A percentile compares a stretch with the other conserved stretches of the same genome.
phyloP scores from a whole-genome alignment of 2,888 invertebrate genomes.

The Leptogaster cylindrica region DNA sequence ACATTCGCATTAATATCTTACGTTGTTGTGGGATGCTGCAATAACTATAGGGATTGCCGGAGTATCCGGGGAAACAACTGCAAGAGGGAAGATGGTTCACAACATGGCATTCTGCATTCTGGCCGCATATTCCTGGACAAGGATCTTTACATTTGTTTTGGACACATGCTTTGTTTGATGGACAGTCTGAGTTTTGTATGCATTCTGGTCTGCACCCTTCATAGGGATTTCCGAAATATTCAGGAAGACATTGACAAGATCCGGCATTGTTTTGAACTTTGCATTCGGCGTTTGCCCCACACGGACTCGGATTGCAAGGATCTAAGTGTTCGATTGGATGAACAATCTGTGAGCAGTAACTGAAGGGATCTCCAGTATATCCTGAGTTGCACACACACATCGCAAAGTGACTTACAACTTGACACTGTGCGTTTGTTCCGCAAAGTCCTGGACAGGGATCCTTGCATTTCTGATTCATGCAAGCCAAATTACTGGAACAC shows the following conservation, averaged over 20 bases:
- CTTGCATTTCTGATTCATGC: slow-evolving; percentile 75
- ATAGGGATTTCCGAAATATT: slow-evolving; percentile 79
- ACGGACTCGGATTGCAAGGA: slow-evolving; percentile 80
- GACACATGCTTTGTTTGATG: slow-evolving; percentile 73
- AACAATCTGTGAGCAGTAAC: slow-evolving; percentile 64
- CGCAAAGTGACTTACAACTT: slow-evolving; percentile 75
- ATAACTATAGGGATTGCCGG: slow-evolving; percentile 78
- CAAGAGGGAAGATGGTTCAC: slow-evolving; percentile 76
- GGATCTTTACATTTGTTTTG: slow-evolving; percentile 78
- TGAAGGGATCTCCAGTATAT: slow-evolving; percentile 74
- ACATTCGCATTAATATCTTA: too few relatives aligned
- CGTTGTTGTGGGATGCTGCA: slow-evolving; percentile 65
- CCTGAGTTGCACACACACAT: slow-evolving; percentile 72
- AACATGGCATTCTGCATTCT: slow-evolving; percentile 76
- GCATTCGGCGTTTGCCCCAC: slow-evolving; percentile 79
- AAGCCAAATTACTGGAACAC: slow-evolving; percentile 72
- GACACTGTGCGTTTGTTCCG: slow-evolving; percentile 73
- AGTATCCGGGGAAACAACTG: slow-evolving; percentile 73
- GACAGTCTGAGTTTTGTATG: slow-evolving; percentile 73
- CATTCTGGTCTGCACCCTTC: slow-evolving; percentile 81
- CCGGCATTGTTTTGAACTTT: slow-evolving; percentile 69
- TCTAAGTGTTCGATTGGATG: slow-evolving; percentile 63
- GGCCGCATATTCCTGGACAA: slow-evolving; percentile 78
- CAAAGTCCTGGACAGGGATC: slow-evolving; percentile 77
- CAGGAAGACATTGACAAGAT: slow-evolving; percentile 74